Evolutionary conservation across 2,113 vertebrate species (phyloP).

Genomic region (Falcunculus frontatus): DNA sequence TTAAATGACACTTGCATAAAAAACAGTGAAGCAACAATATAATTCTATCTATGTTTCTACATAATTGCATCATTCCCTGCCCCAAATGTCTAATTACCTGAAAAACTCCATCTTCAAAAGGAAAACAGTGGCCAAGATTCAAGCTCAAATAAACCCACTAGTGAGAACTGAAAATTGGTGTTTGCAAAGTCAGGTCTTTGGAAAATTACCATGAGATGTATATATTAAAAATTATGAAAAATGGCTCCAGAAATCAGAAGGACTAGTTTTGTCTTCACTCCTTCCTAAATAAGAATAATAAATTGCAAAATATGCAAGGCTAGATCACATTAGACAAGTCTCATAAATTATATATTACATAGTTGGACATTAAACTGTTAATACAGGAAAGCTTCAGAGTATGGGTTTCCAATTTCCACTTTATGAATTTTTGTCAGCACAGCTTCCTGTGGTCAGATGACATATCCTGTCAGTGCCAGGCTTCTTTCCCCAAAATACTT

Average conservation of each 20-base stretch:
- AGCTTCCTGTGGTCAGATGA: constrained; percentile 43
- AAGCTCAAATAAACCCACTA: not conserved
- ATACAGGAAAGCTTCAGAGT: not conserved
- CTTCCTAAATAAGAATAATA: not conserved
- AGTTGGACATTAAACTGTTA: constrained; percentile 17
- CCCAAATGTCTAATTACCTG: not conserved
- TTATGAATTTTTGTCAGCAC: constrained; percentile 50
- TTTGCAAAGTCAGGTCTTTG: not conserved
- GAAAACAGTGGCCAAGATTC: not conserved
- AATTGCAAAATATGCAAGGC: not conserved
- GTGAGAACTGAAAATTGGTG: not conserved
- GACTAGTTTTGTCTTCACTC: not conserved
- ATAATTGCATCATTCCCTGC: not conserved
- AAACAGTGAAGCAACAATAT: not conserved
- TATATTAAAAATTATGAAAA: not conserved
- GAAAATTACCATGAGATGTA: not conserved
- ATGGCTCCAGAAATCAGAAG: not conserved
- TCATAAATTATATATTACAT: not conserved
- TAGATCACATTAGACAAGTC: not conserved
- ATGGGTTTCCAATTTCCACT: constrained; percentile 37
- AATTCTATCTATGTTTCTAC: not conserved
- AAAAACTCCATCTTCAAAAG: not conserved
- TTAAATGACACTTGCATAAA: not conserved
- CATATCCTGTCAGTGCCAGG: not conserved
- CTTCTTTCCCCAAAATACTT: not conserved